Evolutionary conservation across 2,888 invertebrate genomes (phyloP), one percentile per base, ranked within the genome.

Genomic region (Drepana falcataria): DNA sequence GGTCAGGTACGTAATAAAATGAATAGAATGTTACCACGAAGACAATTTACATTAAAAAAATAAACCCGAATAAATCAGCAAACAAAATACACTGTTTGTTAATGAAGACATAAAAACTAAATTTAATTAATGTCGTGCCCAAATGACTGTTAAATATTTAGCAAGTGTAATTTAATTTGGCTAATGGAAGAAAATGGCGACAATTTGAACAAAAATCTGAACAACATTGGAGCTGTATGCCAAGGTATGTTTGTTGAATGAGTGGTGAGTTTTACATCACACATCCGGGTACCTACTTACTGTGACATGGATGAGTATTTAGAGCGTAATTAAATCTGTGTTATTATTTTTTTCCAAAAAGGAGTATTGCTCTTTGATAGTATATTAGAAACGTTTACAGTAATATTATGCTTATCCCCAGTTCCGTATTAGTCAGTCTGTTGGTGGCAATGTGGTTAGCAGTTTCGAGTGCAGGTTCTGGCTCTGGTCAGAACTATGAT

Each of bases 151-250:
- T 72, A 67, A 64, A 70, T 71, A 75, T 69, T 72, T 63, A 64
- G 69, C 60, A 66, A 72, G 69, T 70, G 68, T 74, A 73, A 77
- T 79, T 80, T 77, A 79, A 85, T 85, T 83, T 75, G 48, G 71
- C 55, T 82, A 83, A 85, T 84, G 79, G 78, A 80, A 74, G 70
- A 64, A 66, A 73, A 21, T 40, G 49, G 49, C 34, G 49, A 51
- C 49, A 51, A 40, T 51, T 21, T 35, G 35, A 37, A 44, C 44
- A 44, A 44, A 40, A 51, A 51, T 51, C 41, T 41, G 33, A 40
- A 40, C 40, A 21, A 51, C 40, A 51, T 41, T 40, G 4, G 49
- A 21, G 35, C 49, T 35, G 41, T 34, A 33, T 35, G 49, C 33
- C 2, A 40, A 33, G 21, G 40, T 51, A 40, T 21, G 2, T 51